Percentiles rank a stretch among this genome's conserved stretches.
phyloP scores from a whole-genome alignment of 2,113 vertebrate genomes.

The Callithrix jacchus region DNA sequence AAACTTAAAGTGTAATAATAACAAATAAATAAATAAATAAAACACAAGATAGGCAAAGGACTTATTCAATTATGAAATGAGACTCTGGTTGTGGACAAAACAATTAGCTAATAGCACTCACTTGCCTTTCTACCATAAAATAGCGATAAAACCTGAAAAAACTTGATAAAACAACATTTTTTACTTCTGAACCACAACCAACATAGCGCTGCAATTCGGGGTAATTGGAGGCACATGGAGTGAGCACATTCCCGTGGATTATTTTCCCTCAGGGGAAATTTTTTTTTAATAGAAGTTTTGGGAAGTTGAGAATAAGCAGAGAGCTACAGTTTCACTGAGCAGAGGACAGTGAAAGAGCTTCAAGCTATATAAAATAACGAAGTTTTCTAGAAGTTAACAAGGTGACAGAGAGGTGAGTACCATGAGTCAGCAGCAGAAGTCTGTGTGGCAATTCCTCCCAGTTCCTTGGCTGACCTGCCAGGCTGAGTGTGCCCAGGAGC shows the following conservation, averaged over 20 bases:
- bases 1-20: too few relatives aligned
- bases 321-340: neutral
- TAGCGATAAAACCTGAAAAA: neutral
- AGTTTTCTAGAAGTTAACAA: neutral
- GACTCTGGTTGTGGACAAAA: neutral
- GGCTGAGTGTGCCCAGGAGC: neutral
- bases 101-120: neutral
- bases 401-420: neutral
- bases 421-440: neutral
- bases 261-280: neutral
- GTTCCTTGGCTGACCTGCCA: neutral
- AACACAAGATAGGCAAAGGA: neutral
- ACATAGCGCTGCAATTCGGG: neutral
- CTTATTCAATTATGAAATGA: constrained; percentile 11
- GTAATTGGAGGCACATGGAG: neutral
- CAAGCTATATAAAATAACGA: neutral
- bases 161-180: neutral
- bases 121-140: neutral
- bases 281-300: neutral
- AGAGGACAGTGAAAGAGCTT: neutral
- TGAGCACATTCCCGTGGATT: neutral
- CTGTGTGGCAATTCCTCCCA: neutral
- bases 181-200: neutral
- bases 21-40: too few relatives aligned
- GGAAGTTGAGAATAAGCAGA: neutral